phyloP scores from a whole-genome alignment of 2,888 invertebrate species.

The Tromatobia lineatoria region DNA sequence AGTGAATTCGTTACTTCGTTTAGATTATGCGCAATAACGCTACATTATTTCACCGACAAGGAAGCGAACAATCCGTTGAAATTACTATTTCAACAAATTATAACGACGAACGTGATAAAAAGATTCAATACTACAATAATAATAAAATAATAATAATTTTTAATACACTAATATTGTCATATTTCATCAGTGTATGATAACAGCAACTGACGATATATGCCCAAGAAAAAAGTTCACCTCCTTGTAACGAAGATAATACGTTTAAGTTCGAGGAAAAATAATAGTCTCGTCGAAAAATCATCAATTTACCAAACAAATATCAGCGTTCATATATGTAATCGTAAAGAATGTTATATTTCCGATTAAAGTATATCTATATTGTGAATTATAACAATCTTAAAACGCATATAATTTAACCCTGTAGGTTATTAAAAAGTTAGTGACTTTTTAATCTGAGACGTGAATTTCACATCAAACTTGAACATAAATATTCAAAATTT shows the following conservation, averaged over 20 bases:
- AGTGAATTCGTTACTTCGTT: constrained; percentile 7
- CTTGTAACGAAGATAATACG: background rate
- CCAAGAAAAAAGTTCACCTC: background rate
- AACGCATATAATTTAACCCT: background rate
- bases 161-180: constrained; percentile 19
- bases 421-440: background rate
- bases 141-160: constrained; percentile 15
- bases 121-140: constrained; percentile 10
- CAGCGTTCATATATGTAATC: background rate
- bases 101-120: constrained; percentile 35
- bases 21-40: background rate
- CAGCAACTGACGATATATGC: background rate
- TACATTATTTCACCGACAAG: background rate
- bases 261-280: background rate
- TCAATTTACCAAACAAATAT: background rate
- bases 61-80: constrained; percentile 2
- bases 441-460: background rate
- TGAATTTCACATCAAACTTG: background rate
- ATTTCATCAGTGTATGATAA: background rate
- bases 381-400: constrained; percentile 25
- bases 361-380: constrained; percentile 28
- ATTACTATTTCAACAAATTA: constrained; percentile 37
- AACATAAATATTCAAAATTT: background rate
- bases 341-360: constrained; percentile 11
- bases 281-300: background rate